Base-by-base conservation (phyloP, 53 echinoderm and acorn worm genomes). In the Glandiceps talaboti region DNA sequence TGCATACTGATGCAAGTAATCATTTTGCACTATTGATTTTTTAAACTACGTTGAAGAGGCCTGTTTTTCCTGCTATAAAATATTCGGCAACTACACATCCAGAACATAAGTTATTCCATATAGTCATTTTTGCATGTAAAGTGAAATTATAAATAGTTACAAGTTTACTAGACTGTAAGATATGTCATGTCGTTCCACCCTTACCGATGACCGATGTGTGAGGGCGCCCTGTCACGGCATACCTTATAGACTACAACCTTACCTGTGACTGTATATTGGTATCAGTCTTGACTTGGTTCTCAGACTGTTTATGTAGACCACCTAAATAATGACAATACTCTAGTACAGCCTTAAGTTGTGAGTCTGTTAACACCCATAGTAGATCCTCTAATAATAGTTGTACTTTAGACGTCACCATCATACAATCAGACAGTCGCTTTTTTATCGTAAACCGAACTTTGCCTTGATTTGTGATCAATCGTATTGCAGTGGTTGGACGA, bases 391-490 rank as follows among this genome's bases (percentile, higher is more conserved):
- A 83, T 10, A 93, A 84, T 31, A 96, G 89, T 74, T 91, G 90
- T 0, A 96, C 84, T 83, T 91, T 88, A 45, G 97, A 96, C 12
- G 97, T 83, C 74, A 96, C 86, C 28, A 96, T 79, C 45, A 87
- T 86, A 74, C 97, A 96, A 77, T 96, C 93, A 27, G 73, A 79
- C 74, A 89, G 84, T 28, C 91, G 79, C 76, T 96, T 96, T 91
- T 96, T 96, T 73, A 96, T 87, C 26, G 89, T 89, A 31, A 96
- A 87, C 30, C 91, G 83, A 14, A 96, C 91, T 86, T 92, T 88
- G 73, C 96, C 96, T 73, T 96, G 96, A 81, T 96, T 96, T 30
- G 97, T 96, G 72, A 95, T 95, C 79, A 95, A 88, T 81, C 96
- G 92, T 32, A 95, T 95, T 33, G 96, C 92, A 25, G 96, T 95